Evolutionary conservation across 1,140 invertebrate species (phyloP), one percentile per base, ranked within the genome.

Genomic region (Zaprionus africanus): DNA sequence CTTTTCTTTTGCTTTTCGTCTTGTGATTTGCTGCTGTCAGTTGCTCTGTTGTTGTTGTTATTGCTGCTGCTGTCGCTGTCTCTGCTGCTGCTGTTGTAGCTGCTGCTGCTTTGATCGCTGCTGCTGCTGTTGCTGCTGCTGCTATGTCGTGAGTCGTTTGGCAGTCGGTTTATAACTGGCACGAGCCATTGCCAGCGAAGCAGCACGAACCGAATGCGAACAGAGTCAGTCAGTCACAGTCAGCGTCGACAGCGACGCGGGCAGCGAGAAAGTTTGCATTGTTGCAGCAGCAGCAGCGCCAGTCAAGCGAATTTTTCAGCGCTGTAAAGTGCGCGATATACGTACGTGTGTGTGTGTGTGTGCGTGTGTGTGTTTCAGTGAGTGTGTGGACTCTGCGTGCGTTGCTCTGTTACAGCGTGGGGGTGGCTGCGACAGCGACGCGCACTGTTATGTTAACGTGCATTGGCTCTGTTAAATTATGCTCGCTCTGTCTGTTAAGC

Each of bases 81-180:
- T 12, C 26, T 78, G 69, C 41, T 73, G 68, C 26, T 81, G 38
- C 36, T 72, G 38, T 31, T 78, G 64, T 22, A 77, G 49, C 11
- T 66, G 63, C 28, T 78, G 69, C 60, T 67, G 72, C 19, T 82
- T 62, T 26, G 64, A 54, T 12, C 76, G 81, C 24, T 75, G 17
- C 26, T 78, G 69, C 43, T 76, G 71, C 43, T 86, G 66, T 43
- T 73, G 71, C 65, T 76, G 64, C 63, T 70, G 71, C 61, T 77
- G 76, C 43, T 78, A 76, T 87, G 82, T 87, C 84, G 84, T 87
- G 80, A 76, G 78, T 78, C 84, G 84, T 76, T 87, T 88, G 84
- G 84, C 84, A 88, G 84, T 88, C 85, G 85, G 81, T 88, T 88
- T 87, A 90, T 81, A 90, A 88, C 84, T 88, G 84, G 84, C 85